Evolutionary conservation across 2,797 vertebrate species (phyloP).

Genomic region (Melanotaenia nigrans): DNA sequence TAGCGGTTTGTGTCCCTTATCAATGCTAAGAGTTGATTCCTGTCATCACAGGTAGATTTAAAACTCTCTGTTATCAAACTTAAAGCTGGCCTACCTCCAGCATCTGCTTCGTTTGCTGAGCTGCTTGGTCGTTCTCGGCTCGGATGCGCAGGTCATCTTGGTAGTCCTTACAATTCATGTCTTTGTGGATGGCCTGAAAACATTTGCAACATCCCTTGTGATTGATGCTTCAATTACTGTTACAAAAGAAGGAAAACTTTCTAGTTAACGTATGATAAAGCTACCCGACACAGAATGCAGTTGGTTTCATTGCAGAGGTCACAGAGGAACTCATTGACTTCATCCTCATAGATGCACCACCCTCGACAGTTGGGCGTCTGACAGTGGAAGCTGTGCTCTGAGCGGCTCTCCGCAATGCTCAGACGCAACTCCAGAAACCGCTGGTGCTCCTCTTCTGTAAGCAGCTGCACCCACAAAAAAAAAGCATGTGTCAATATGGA

Average conservation of each 20-base stretch:
- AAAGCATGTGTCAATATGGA: no score
- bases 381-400: slow-evolving; percentile 91
- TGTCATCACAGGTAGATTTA: background rate
- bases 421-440: slow-evolving; percentile 86
- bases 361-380: slow-evolving; percentile 89
- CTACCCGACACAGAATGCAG: slow-evolving; percentile 91
- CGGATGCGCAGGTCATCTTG: slow-evolving; percentile 87
- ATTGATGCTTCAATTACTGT: background rate
- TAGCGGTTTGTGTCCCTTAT: background rate
- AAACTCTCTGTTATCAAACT: background rate
- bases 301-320: slow-evolving; percentile 82
- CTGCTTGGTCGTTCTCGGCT: slow-evolving; percentile 85
- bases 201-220: background rate
- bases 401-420: slow-evolving; percentile 87
- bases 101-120: slow-evolving; percentile 85
- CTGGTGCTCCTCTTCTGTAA: slow-evolving; percentile 85
- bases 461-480: slow-evolving; percentile 75
- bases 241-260: background rate
- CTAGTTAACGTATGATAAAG: background rate
- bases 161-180: slow-evolving; percentile 90
- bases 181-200: slow-evolving; percentile 86
- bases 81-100: slow-evolving; percentile 77
- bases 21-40: background rate
- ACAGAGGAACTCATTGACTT: slow-evolving; percentile 88
- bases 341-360: slow-evolving; percentile 93